These are phyloP conservation scores for Pedetes capensis DNA, from an alignment of 2,113 vertebrate species.

Conservation along the genomic window DNA sequence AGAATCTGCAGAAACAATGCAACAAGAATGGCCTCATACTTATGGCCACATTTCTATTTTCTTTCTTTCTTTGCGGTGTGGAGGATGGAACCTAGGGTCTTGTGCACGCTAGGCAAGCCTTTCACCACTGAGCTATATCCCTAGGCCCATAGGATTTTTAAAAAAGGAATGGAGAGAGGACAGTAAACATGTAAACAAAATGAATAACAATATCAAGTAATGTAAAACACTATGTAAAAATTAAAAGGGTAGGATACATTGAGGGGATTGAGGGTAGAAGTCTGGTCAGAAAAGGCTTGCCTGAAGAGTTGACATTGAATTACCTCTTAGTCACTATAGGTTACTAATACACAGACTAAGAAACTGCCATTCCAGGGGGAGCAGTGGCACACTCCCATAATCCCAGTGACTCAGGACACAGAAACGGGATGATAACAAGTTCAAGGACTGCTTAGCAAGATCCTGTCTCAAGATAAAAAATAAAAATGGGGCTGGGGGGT, in stretches of 20 bases:
- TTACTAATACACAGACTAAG: not conserved
- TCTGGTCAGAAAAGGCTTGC: not conserved
- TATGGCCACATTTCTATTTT: no score
- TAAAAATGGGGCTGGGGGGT: no score
- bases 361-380: not conserved
- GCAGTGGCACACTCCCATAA: no score
- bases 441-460: no score
- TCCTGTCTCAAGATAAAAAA: no score
- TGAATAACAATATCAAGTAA: not conserved
- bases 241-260: not conserved
- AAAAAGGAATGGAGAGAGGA: not conserved
- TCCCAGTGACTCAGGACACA: no score
- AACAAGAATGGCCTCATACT: no score
- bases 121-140: not conserved
- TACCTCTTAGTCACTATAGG: not conserved
- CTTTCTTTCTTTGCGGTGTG: not conserved
- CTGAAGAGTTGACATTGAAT: not conserved
- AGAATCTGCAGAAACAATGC: conserved; percentile 86
- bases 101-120: not conserved
- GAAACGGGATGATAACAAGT: no score
- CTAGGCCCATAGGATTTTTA: not conserved
- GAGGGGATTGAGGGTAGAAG: not conserved
- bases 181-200: not conserved
- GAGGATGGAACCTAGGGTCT: not conserved
- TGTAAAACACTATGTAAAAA: not conserved